Base-by-base conservation (phyloP, 1,140 invertebrate genomes). In the Atta colombica region DNA sequence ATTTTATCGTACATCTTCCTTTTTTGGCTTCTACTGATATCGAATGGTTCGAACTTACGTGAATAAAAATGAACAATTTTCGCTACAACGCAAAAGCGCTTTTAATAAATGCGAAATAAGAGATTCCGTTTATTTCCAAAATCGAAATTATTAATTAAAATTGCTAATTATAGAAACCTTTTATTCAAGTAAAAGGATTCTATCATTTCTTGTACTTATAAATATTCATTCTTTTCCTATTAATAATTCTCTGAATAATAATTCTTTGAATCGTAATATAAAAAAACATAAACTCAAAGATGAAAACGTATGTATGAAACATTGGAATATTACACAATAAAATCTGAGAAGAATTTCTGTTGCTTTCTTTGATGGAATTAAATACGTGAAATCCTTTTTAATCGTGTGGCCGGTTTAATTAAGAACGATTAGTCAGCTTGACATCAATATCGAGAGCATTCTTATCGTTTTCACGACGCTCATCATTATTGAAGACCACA, bases 401-500 rank as follows among this genome's bases (percentile, higher is more conserved):
- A 68, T 14, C 4, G 35, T 68, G 65, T 45, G 35, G 10, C 10
- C 35, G n/a, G 45, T 18, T 10, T 3, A 55, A 61, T 61, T 60
- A 61, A 77, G 16, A 28, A 21, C 39, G 39, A 77, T 77, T 77
- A 77, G 58, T 77, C 39, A 21, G 45, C 45, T 66, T n/a, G 77
- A 31, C 45, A 25, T 14, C 45, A n/a, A 35, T 80, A 68, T 45
- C 77, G 49, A 53, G 18, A 2, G 28, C 77, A 58, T 68, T 80
- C 31, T 68, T 68, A 65, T 58, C 63, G 10, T 80, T 55, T 63
- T 39, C 49, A 49, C 31, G 49, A 66, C 3, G 1, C 45, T 10
- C 12, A 1, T 3, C n/a, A 12, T 78, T 66, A 31, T 16, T 60
- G 45, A 16, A n/a, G 18, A 3, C 25, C 55, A 12, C 6, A 80